Conservation (phyloP, 2,888 invertebrate species). For the Limnephilus lunatus region DNA sequence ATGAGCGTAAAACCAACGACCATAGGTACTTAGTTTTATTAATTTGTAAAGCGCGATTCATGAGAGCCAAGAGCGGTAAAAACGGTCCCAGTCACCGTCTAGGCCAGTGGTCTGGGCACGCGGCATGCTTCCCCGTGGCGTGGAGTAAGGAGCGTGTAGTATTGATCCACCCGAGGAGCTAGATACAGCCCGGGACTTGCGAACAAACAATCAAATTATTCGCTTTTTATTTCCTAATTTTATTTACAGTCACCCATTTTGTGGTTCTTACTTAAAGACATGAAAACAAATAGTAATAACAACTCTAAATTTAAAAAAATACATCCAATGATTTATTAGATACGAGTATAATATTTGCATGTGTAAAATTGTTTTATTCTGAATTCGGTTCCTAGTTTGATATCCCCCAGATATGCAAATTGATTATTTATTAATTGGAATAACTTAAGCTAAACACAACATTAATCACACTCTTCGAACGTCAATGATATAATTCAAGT, state of each 20-base stretch:
- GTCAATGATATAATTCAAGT: background rate
- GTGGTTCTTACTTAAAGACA: no score
- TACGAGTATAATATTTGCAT: no score
- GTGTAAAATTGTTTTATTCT: background rate
- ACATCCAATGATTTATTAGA: no score
- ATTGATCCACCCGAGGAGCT: constrained; percentile 15
- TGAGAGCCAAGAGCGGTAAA: background rate
- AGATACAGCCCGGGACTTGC: background rate
- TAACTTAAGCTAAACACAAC: background rate
- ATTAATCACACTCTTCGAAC: background rate
- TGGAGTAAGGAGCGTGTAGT: constrained; percentile 2
- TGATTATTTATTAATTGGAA: background rate
- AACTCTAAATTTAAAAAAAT: background rate
- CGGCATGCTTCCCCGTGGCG: constrained; percentile 2
- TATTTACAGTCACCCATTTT: background rate
- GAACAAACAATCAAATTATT: background rate
- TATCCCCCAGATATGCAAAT: background rate
- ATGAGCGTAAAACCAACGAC: no score
- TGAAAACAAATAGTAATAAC: background rate
- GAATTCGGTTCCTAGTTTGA: background rate
- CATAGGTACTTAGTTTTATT: background rate
- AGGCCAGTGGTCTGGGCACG: background rate
- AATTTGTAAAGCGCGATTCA: background rate
- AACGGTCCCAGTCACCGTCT: background rate
- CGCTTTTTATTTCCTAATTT: background rate